Evolutionary conservation across 23 tunicate genomes (phyloP), one percentile per base, ranked within the genome.

Genomic region (Oikopleura dioica): DNA sequence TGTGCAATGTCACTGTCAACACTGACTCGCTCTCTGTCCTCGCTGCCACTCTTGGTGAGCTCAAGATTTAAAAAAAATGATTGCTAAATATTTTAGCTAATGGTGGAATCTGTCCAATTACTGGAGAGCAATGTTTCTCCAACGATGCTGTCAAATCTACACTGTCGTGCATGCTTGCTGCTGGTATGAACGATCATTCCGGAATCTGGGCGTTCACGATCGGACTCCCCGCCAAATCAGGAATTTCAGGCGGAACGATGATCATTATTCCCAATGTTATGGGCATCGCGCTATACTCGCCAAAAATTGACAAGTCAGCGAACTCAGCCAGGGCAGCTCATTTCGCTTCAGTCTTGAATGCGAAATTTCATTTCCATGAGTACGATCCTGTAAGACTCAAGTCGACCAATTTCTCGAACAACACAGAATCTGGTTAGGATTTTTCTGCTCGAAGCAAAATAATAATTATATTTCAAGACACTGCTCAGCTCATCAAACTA

Each of bases 81-180:
- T n/a, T n/a, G n/a, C n/a, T n/a, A n/a, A n/a, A n/a, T n/a, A 59
- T 84, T 85, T 82, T 86, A 1, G 95, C 95, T 0, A 82, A 86
- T 59, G 95, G 95, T 1, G 95, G 95, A 0, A 85, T 86, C 23
- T 85, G 83, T 50, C 95, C 95, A 2, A 68, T 82, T 36, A 31
- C 35, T 4, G 80, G 75, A 34, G 38, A 50, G 33, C 59, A 59
- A 36, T 30, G 82, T 0, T 75, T 86, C 36, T 29, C n/a, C 16
- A 77, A 85, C 0, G 86, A 35, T 24, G 80, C 95, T 4, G 95
- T 86, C 1, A 80, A 44, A 44, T 44, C 55, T 44, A 44, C 55
- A 9, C 16, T 9, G 9, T 16, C 16, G 55, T 44, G 55, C 16
- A 44, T 44, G 55, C 55, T 44, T 9, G 55, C 55, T n/a, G 55